Evolutionary conservation across 2,113 vertebrate species (phyloP).

Genomic region (Cyrtonyx montezumae): DNA sequence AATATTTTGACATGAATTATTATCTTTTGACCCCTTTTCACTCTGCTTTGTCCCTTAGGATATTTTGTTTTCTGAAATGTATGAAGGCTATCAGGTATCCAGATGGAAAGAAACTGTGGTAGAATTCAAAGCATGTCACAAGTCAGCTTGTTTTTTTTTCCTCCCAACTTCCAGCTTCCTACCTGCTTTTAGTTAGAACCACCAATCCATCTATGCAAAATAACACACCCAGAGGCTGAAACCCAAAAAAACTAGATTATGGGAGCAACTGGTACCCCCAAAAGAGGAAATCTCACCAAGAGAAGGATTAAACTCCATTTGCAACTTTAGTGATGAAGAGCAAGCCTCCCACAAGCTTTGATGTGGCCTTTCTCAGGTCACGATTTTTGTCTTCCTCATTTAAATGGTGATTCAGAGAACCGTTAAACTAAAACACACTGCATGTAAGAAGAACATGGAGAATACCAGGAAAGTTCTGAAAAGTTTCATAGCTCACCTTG

Average conservation of each 20-base stretch:
- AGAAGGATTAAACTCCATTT: background rate
- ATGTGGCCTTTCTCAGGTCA: background rate
- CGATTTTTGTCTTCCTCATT: background rate
- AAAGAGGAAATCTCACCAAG: background rate
- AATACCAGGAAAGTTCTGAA: background rate
- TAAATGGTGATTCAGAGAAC: rapidly evolving
- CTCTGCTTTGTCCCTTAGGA: background rate
- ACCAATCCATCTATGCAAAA: background rate
- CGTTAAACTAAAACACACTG: background rate
- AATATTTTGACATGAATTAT: background rate
- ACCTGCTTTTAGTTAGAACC: background rate
- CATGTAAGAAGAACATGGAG: background rate
- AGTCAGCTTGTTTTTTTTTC: background rate
- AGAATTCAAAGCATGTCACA: background rate
- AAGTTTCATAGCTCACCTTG: background rate
- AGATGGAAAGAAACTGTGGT: background rate
- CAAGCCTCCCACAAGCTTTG: background rate
- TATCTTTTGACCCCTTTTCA: rapidly evolving
- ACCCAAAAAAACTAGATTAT: background rate
- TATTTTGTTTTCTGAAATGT: background rate
- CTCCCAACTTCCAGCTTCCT: background rate
- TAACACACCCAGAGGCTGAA: background rate
- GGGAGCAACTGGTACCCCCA: background rate
- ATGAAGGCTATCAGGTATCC: background rate
- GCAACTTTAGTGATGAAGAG: rapidly evolving